Evolutionary conservation across 2,888 invertebrate genomes (phyloP).

Genomic region (Orthosia incerta): DNA sequence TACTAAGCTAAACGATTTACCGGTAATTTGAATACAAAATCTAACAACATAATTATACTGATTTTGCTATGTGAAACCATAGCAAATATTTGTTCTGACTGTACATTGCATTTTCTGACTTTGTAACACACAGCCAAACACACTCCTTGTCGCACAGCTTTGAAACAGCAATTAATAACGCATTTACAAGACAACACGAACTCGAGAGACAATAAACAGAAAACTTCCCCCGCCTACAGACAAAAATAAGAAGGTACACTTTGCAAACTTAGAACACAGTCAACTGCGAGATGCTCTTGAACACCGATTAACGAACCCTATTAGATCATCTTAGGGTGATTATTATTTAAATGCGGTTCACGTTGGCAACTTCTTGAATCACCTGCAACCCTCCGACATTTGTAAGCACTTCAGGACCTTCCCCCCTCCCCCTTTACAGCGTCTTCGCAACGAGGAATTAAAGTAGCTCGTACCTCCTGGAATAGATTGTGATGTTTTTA

Average conservation of each 20-base stretch:
- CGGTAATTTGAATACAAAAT: too few species aligned
- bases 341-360: conserved; percentile 63
- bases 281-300: conserved; percentile 42
- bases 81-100: background rate
- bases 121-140: background rate
- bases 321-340: conserved; percentile 59
- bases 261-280: conserved; percentile 37
- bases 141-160: background rate
- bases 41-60: too few species aligned
- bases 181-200: background rate
- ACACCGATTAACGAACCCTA: conserved; percentile 58
- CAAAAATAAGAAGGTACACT: conserved; percentile 45
- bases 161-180: conserved; percentile 30
- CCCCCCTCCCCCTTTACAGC: background rate
- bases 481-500: conserved; percentile 47
- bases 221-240: conserved; percentile 30
- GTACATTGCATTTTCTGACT: background rate
- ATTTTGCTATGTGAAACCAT: background rate
- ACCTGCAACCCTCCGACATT: conserved; percentile 60
- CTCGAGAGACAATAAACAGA: conserved; percentile 29
- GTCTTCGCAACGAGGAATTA: conserved; percentile 39
- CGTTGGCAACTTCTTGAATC: conserved; percentile 59
- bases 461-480: conserved; percentile 39
- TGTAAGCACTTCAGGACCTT: conserved; percentile 55
- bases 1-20: background rate